Percentiles rank a stretch among this genome's conserved stretches.
Conservation (phyloP, 2,113 vertebrate genomes). For the Ceyx melanurus region DNA sequence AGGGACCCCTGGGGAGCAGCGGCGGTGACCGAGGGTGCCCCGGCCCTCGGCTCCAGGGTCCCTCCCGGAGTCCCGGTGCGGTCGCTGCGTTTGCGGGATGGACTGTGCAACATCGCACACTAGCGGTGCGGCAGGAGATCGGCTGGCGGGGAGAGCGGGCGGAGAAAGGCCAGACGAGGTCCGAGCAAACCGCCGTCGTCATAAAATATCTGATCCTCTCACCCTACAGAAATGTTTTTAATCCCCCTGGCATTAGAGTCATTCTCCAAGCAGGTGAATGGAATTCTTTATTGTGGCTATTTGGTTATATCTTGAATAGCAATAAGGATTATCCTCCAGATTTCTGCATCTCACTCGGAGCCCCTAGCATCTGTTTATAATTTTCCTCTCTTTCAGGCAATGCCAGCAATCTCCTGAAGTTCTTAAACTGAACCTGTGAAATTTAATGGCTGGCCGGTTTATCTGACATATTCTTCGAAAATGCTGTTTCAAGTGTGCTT, state of each 20-base stretch:
- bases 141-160: neutral
- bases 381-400: constrained; percentile 59
- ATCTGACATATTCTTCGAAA: constrained; percentile 11
- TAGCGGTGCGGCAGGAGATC: neutral
- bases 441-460: constrained; percentile 25
- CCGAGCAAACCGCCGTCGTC: fast-evolving
- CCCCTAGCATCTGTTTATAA: constrained; percentile 33
- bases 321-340: constrained; percentile 36
- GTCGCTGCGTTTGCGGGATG: neutral
- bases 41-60: neutral
- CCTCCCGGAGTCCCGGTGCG: fast-evolving
- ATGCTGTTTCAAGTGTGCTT: neutral
- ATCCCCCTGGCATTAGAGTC: neutral
- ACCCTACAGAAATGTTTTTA: neutral
- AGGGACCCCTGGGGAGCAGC: neutral
- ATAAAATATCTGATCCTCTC: neutral
- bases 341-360: neutral
- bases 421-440: constrained; percentile 48
- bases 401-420: constrained; percentile 57
- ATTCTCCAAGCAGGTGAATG: constrained; percentile 16
- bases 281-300: constrained; percentile 25
- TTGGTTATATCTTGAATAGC: neutral
- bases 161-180: neutral
- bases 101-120: neutral
- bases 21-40: neutral